Evolutionary conservation across 2,888 invertebrate species (phyloP).

Genomic region (Trichopria drosophilae): DNA sequence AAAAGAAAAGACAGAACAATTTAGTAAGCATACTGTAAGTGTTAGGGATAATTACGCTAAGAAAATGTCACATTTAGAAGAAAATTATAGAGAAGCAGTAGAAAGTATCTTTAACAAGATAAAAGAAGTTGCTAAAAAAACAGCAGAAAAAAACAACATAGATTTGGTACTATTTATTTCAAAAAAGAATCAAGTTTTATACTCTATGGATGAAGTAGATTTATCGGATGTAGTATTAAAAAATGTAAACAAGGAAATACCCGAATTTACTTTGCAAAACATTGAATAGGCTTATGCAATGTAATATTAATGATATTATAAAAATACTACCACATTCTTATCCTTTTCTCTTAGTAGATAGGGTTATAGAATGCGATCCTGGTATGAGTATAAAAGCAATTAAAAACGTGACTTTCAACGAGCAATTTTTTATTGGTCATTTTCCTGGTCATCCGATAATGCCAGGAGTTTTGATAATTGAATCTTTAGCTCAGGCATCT

Average conservation of each 20-base stretch:
- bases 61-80: constrained; percentile 26
- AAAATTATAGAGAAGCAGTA: constrained; percentile 26
- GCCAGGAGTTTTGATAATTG: constrained; percentile 24
- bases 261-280: constrained; percentile 26
- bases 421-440: constrained; percentile 22
- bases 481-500: constrained; percentile 24
- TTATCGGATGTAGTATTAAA: constrained; percentile 26
- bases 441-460: constrained; percentile 24
- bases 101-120: constrained; percentile 26
- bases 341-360: constrained; percentile 25
- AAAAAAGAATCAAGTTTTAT: constrained; percentile 28
- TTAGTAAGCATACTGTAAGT: constrained; percentile 25
- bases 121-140: constrained; percentile 27
- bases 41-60: constrained; percentile 25
- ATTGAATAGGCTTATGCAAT: constrained; percentile 27
- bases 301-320: constrained; percentile 25
- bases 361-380: constrained; percentile 23
- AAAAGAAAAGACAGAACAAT: constrained; percentile 27
- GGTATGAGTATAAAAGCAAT: constrained; percentile 19
- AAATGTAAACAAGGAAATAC: constrained; percentile 26
- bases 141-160: constrained; percentile 25
- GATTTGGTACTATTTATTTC: constrained; percentile 27
- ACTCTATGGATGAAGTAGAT: constrained; percentile 26
- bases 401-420: constrained; percentile 24
- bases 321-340: constrained; percentile 24